These are phyloP conservation scores for Spilogale gracilis DNA, from an alignment of 2,113 vertebrate genomes.

Conservation along the genomic window DNA sequence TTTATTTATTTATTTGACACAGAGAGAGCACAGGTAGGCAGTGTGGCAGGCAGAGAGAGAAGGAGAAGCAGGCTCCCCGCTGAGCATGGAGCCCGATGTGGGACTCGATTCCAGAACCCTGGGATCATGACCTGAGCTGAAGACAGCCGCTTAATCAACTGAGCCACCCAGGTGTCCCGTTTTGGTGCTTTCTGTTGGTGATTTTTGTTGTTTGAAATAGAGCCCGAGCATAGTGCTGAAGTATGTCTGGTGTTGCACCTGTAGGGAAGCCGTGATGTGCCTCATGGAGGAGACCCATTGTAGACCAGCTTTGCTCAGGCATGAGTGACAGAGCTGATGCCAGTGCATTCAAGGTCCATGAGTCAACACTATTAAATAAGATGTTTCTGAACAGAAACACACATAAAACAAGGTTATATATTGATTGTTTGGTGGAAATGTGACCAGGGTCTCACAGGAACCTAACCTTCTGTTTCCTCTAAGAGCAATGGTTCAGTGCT, in stretches of 20 bases:
- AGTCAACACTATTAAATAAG: background rate
- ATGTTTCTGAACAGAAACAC: background rate
- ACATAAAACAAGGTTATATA: background rate
- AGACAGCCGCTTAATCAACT: no score
- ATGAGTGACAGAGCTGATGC: background rate
- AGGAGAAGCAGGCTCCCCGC: no score
- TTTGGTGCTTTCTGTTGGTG: background rate
- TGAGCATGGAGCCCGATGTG: no score
- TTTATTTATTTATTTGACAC: no score
- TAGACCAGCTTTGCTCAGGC: background rate
- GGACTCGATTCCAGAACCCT: no score
- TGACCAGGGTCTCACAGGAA: background rate
- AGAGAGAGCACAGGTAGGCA: no score
- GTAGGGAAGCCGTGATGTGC: background rate
- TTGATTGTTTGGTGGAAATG: background rate
- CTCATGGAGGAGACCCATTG: background rate
- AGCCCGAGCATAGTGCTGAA: background rate
- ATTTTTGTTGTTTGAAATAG: conserved; percentile 10
- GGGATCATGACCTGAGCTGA: no score
- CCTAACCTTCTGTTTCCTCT: background rate
- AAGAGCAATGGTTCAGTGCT: background rate
- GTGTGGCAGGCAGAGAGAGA: no score
- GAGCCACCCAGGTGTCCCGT: no score
- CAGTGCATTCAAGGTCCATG: background rate
- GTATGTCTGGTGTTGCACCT: background rate